Conservation (phyloP, 2,888 invertebrate genomes). For the Seira sanloemensis region DNA sequence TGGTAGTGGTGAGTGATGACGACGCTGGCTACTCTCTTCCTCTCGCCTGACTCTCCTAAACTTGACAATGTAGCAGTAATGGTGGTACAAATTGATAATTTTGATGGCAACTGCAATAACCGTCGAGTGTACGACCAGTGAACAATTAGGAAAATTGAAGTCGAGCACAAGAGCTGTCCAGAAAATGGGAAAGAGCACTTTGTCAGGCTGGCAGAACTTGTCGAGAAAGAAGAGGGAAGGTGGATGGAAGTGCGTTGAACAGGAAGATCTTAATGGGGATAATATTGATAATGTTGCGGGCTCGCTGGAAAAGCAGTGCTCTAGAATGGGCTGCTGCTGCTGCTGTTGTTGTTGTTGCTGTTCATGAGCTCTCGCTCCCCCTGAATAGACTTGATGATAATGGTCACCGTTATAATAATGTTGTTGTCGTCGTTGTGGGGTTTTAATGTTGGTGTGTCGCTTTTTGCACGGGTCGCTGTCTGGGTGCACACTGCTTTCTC, state of each 20-base stretch:
- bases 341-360: too few relatives aligned
- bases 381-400: slow-evolving; percentile 46
- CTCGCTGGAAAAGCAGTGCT: neutral
- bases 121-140: slow-evolving; percentile 35
- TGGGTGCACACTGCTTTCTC: neutral
- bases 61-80: slow-evolving; percentile 50
- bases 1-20: neutral
- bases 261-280: slow-evolving; percentile 10
- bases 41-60: slow-evolving; percentile 15
- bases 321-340: too few relatives aligned
- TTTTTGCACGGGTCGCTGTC: neutral
- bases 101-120: slow-evolving; percentile 51
- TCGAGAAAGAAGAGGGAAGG: slow-evolving; percentile 35
- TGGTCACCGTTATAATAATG: slow-evolving; percentile 46
- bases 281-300: slow-evolving; percentile 6
- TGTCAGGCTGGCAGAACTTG: slow-evolving; percentile 63
- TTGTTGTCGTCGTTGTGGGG: slow-evolving; percentile 13
- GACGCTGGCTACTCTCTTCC: neutral
- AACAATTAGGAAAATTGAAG: slow-evolving; percentile 61
- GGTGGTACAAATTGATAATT: slow-evolving; percentile 62
- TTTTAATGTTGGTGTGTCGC: neutral
- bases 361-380: slow-evolving; percentile 20
- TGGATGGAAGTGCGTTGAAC: slow-evolving; percentile 1
- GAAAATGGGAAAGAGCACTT: slow-evolving; percentile 66
- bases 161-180: slow-evolving; percentile 65